Evolutionary conservation across 2,888 invertebrate genomes (phyloP), one percentile per base, ranked within the genome.

Genomic region (Mycogona germanica): DNA sequence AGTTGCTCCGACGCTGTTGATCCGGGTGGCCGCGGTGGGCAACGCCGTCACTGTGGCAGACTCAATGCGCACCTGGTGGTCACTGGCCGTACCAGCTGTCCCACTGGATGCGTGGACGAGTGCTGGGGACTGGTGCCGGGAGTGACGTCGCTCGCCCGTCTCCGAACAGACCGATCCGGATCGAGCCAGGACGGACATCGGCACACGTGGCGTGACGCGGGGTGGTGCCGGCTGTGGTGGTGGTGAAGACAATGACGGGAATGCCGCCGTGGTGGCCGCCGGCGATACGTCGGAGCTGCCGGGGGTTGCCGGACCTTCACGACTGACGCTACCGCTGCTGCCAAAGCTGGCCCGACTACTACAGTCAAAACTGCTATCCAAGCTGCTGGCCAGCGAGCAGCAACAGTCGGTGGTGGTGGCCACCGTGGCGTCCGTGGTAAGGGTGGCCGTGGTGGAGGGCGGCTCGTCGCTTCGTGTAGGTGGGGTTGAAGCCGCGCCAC

Each of bases 311-410:
- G 42, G 5, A 6, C 30, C 55, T 17, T 52, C 50, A 3, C 46
- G 28, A 19, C 45, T 44, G n/a, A 47, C 40, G 29, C 35, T 53
- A 21, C 49, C 28, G 19, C 57, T 51, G 28, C 55, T 51, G 1
- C 55, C 57, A 23, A 57, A 57, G 21, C 54, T 55, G 5, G 57
- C 55, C 14, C 51, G 51, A 28, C 57, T 57, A 29, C 57, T 57
- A 37, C 57, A 57, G 32, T 56, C 56, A 5, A 40, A 38, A 32
- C 57, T 57, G 37, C 45, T 52, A 26, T 30, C 28, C 35, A 37
- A 30, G n/a, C 42, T 49, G 25, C 49, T 49, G 19, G 52, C 35
- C n/a, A 38, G n/a, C 14, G 41, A 28, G 32, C 55, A 44, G 26
- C 45, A 23, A 28, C 46, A 46, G n/a, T 46, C 45, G 6, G 32